Evolutionary conservation across 1,140 invertebrate species (phyloP).

Genomic region (Pinna nobilis): DNA sequence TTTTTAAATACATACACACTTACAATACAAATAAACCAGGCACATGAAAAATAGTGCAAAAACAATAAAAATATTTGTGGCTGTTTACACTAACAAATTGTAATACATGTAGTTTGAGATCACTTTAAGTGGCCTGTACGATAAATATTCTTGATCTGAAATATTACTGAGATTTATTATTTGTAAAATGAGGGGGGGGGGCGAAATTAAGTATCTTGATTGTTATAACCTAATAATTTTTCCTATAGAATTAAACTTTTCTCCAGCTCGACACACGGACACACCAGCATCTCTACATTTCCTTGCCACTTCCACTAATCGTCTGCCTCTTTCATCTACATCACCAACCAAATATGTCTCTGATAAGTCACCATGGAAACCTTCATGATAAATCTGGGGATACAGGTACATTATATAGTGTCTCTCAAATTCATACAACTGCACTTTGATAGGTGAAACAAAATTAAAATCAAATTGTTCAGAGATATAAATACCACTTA

Average conservation of each 20-base stretch:
- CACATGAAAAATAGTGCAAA: no score
- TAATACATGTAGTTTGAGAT: neutral
- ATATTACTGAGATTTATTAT: neutral
- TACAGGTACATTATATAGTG: no score
- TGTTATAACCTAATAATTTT: slow-evolving; percentile 66
- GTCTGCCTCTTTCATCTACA: slow-evolving; percentile 83
- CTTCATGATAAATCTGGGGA: slow-evolving; percentile 86
- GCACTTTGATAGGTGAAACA: no score
- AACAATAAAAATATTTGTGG: no score
- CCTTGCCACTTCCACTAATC: slow-evolving; percentile 83
- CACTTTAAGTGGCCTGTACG: neutral
- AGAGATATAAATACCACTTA: no score
- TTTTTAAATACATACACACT: no score
- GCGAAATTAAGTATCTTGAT: no score
- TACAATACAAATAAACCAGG: no score
- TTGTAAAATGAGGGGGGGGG: no score
- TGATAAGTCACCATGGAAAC: slow-evolving; percentile 95
- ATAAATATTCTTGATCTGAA: neutral
- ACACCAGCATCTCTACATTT: slow-evolving; percentile 86
- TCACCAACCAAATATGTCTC: slow-evolving; percentile 88
- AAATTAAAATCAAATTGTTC: no score
- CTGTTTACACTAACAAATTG: neutral
- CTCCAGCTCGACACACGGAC: slow-evolving; percentile 84
- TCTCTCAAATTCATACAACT: no score
- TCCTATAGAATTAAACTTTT: slow-evolving; percentile 86